These are phyloP conservation scores for Cairina moschata DNA, from an alignment of 2,113 vertebrate species.

Conservation along the genomic window DNA sequence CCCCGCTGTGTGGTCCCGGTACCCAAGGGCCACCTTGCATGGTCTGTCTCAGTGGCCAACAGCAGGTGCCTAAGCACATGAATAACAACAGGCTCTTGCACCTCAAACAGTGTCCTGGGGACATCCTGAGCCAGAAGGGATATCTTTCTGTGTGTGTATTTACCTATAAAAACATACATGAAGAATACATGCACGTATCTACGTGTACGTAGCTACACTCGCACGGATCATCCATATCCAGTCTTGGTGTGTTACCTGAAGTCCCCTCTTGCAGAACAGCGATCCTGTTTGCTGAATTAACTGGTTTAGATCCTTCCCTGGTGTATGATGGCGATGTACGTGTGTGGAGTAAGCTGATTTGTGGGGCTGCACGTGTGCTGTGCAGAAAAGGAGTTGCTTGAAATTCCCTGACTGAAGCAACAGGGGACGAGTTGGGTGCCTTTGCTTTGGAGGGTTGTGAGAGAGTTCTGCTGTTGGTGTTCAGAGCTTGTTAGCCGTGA, in stretches of 20 bases:
- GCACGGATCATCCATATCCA: rapidly evolving
- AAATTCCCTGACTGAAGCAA: background rate
- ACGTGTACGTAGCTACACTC: background rate
- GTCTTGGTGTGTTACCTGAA: rapidly evolving
- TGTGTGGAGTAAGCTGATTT: background rate
- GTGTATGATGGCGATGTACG: background rate
- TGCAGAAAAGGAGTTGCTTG: rapidly evolving
- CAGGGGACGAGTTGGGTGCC: background rate
- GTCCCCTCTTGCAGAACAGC: background rate
- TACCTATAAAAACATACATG: background rate
- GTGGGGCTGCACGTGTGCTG: background rate
- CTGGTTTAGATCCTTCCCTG: background rate
- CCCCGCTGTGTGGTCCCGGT: background rate
- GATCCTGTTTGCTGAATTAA: background rate
- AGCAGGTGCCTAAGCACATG: background rate
- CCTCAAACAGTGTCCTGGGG: background rate
- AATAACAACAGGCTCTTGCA: background rate
- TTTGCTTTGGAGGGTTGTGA: background rate
- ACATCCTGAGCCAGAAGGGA: background rate
- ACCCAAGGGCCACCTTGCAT: background rate
- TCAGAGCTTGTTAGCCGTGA: background rate
- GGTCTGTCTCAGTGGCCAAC: background rate
- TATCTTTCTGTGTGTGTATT: background rate
- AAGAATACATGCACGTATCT: rapidly evolving
- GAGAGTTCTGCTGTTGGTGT: background rate